Base-by-base conservation (phyloP, 2,113 vertebrate genomes). In the Plecotus auritus region DNA sequence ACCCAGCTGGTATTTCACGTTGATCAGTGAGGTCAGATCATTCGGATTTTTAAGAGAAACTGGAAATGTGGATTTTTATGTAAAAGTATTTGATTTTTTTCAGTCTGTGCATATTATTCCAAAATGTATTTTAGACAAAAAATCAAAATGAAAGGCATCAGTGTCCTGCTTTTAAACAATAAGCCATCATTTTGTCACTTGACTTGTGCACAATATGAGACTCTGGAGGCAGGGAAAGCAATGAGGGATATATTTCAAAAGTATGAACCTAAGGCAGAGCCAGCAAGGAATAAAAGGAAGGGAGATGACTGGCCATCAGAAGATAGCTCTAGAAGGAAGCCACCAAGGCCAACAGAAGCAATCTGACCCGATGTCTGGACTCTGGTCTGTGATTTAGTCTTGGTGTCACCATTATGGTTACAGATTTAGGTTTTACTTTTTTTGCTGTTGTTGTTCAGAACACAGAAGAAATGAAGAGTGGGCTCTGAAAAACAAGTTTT, bases 71-170 rank as follows among this genome's bases (percentile, higher is more conserved):
- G 13, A 67, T 82, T 51, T 85, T 76, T 51, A 42, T 42, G 5
- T 72, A 92, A 90, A 92, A 23, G n/a, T 47, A 61, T 37, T 32
- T 47, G n/a, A 61, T 40, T 88, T 47, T 88, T 76, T 95, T 92
- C 11, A 28, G 18, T 86, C 81, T 72, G 40, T 30, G 72, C 45
- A 42, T 37, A 6, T 91, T 70, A 67, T 30, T 76, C 42, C n/a
- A 78, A 49, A 91, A 7, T 28, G 20, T 37, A 26, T 9, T n/a
- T 47, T 47, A 40, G 17, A 37, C 13, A 37, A 76, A 76, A 72
- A 64, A 78, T 49, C 17, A 26, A 61, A 64, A 64, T 11, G 59
- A 12, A 23, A 59, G 56, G 56, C 56, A 23, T 59, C 12, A 2
- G 5, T 45, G 12, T 32, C 10, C 14, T 72, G n/a, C 28, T 54